Conservation (phyloP, 2,888 invertebrate genomes). For the Rhingia rostrata region DNA sequence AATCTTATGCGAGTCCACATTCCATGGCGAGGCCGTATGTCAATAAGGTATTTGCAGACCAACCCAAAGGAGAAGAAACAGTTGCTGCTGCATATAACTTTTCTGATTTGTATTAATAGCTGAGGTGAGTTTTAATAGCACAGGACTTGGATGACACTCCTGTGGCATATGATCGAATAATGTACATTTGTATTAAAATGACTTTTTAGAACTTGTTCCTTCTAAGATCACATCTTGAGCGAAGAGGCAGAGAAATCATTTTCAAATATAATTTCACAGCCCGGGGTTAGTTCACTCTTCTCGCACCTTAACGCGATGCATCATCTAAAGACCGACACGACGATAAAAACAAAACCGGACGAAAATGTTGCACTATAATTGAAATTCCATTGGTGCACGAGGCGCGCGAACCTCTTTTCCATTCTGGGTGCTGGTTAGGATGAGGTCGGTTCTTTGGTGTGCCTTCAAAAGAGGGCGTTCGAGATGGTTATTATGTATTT, state of each 20-base stretch:
- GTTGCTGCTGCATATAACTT: slow-evolving; percentile 6
- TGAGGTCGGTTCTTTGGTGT: neutral
- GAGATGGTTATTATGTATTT: slow-evolving; percentile 49
- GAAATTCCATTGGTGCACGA: slow-evolving; percentile 56
- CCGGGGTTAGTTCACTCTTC: slow-evolving; percentile 25
- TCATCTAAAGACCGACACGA: neutral
- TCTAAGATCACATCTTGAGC: slow-evolving; percentile 6
- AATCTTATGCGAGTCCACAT: slow-evolving; percentile 65
- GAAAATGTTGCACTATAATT: slow-evolving; percentile 50
- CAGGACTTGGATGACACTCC: slow-evolving; percentile 19
- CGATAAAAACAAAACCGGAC: slow-evolving; percentile 4
- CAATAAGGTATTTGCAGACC: slow-evolving; percentile 44
- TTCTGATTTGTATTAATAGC: too few relatives aligned
- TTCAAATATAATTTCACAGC: neutral
- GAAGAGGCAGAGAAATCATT: neutral
- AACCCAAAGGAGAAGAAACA: slow-evolving; percentile 35
- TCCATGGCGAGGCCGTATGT: slow-evolving; percentile 52
- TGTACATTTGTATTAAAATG: neutral
- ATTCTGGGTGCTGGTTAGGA: neutral
- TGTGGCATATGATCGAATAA: slow-evolving; percentile 16
- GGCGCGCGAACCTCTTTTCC: slow-evolving; percentile 53
- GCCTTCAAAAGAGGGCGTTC: slow-evolving; percentile 42
- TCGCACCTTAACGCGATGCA: slow-evolving; percentile 46
- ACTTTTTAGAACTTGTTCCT: slow-evolving; percentile 25
- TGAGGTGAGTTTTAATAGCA: neutral